Base-by-base conservation (phyloP, 2,797 vertebrate genomes). In the Xiphorhynchus erythropygius region DNA sequence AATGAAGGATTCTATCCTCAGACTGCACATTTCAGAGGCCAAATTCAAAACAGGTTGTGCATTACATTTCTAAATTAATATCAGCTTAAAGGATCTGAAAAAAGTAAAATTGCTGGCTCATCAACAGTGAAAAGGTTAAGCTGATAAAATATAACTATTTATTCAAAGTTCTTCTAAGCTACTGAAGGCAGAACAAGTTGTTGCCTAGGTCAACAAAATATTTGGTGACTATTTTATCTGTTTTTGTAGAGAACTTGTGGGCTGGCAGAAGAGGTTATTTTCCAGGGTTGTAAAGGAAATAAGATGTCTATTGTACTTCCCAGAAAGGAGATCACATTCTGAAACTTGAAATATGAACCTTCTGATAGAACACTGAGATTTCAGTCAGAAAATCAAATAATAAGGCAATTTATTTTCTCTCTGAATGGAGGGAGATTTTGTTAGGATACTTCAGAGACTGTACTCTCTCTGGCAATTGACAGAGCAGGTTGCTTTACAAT, bases 151-250 rank as follows among this genome's bases (percentile, higher is more conserved):
- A n/a, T 5, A 87, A 69, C 39, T 82, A 70, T 89, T 84, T 94
- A 74, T 80, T 65, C 63, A 59, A 33, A n/a, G 27, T 56, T 95
- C 47, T 84, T 94, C 65, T 84, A 63, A 95, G 85, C 30, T 81
- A 91, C 28, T 52, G 39, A 82, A 91, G 59, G 82, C 59, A 95
- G 77, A 94, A 94, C 37, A 90, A 94, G 85, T 81, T 84, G 77
- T 87, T 97, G 94, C 96, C 96, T 94, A 93, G 81, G 75, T 93
- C 74, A 84, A 96, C 80, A 96, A 93, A 88, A 81, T 91, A 88
- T 95, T 97, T 95, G 81, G 73, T 23, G 77, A 87, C 32, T 47
- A 82, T 94, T 92, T 86, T 33, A 73, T 94, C 82, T 85, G 46
- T 5, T 85, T 96, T 87, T 62, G 55, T 62, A 89, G 39, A 91